These are phyloP conservation scores for Hemithea aestivaria DNA, from an alignment of 2,888 invertebrate genomes.

Conservation along the genomic window DNA sequence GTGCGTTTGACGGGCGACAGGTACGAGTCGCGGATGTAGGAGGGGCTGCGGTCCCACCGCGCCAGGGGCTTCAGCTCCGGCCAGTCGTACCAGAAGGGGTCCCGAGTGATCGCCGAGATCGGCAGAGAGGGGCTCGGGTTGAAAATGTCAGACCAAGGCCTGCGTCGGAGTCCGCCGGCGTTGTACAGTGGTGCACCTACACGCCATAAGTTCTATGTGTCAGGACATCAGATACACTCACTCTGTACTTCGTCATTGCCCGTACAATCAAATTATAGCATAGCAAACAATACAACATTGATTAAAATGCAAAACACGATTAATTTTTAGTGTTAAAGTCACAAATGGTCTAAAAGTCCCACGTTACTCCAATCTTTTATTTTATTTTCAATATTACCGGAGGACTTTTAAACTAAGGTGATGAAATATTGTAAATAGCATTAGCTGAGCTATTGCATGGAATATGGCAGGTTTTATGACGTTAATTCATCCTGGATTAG, in stretches of 20 bases:
- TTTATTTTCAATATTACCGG: not conserved
- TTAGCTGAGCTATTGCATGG: too few species aligned
- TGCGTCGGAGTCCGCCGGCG: conserved; percentile 81
- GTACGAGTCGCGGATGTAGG: conserved; percentile 91
- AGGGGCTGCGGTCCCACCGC: conserved; percentile 85
- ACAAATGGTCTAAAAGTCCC: conserved; percentile 15
- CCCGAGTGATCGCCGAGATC: conserved; percentile 88
- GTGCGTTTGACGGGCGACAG: conserved; percentile 94
- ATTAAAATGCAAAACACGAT: conserved; percentile 5
- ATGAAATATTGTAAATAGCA: too few species aligned
- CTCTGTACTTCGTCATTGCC: conserved; percentile 62
- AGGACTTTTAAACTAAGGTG: conserved; percentile 8
- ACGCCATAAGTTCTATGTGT: conserved; percentile 58
- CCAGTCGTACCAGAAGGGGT: conserved; percentile 94
- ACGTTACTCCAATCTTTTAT: not conserved
- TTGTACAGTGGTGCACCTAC: conserved; percentile 86
- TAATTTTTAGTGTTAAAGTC: conserved; percentile 3
- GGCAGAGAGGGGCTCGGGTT: conserved; percentile 89
- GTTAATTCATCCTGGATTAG: too few species aligned
- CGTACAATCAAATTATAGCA: conserved; percentile 47
- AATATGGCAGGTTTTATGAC: too few species aligned
- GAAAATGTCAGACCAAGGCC: conserved; percentile 84
- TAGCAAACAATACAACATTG: conserved; percentile 32
- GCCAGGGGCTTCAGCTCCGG: conserved; percentile 89
- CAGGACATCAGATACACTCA: conserved; percentile 53